phyloP scores from a whole-genome alignment of 2,888 invertebrate species.

The Chalcis sispes region DNA sequence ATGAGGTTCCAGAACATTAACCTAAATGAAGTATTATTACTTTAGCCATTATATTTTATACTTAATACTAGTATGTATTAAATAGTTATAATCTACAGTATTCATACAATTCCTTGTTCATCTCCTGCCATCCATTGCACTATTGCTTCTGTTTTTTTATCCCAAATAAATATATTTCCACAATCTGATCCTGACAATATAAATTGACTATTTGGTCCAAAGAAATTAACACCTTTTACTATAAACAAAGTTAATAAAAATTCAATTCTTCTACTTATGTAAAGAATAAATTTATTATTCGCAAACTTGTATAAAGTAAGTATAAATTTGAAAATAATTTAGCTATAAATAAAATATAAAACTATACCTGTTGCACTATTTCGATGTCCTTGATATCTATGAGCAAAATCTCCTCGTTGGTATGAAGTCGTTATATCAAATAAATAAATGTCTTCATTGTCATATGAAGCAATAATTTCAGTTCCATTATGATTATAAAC shows the following conservation, averaged over 20 bases:
- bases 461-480: slow-evolving; percentile 95
- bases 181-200: slow-evolving; percentile 96
- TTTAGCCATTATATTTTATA: too few species aligned
- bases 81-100: slow-evolving; percentile 17
- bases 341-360: slow-evolving; percentile 17
- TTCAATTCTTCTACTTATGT: too few species aligned
- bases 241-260: too few species aligned
- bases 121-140: slow-evolving; percentile 93
- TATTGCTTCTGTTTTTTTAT: slow-evolving; percentile 89
- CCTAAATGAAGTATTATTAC: slow-evolving; percentile 76
- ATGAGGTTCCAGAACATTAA: slow-evolving; percentile 95
- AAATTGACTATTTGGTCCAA: slow-evolving; percentile 93
- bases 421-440: slow-evolving; percentile 82
- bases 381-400: slow-evolving; percentile 82
- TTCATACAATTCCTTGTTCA: slow-evolving; percentile 85
- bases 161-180: slow-evolving; percentile 93
- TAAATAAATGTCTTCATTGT: slow-evolving; percentile 94
- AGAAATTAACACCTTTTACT: slow-evolving; percentile 95
- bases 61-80: not conserved
- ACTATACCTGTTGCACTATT: slow-evolving; percentile 69
- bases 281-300: too few species aligned
- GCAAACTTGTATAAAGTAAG: too few species aligned
- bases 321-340: too few species aligned
- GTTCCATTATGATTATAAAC: slow-evolving; percentile 94
- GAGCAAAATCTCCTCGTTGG: slow-evolving; percentile 75